Base-by-base conservation (phyloP, 2,797 vertebrate genomes). In the Salarias fasciatus region DNA sequence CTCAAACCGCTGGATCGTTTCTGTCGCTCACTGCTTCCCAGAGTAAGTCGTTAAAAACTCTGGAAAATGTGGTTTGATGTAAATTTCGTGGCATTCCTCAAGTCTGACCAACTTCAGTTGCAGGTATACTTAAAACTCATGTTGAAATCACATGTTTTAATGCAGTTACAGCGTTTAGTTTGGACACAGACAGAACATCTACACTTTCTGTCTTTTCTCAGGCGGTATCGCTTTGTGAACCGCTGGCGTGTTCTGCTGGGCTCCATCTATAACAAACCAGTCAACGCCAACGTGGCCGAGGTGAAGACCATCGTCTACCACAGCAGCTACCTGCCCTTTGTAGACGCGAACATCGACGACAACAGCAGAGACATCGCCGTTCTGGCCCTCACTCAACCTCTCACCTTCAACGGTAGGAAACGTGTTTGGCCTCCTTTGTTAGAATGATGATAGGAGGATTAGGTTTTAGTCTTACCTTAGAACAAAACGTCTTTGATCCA, bases 301-400 rank as follows among this genome's bases (percentile, higher is more conserved):
- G 94, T 96, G 66, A 94, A 91, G 80, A 94, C 94, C 0, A 93
- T 96, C 0, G 89, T 96, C 49, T 96, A 95, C 83, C 96, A 97
- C 14, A 92, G 93, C 72, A 95, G 93, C 72, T 97, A 96, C 65
- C 90, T 94, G 80, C 96, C 96, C 44, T 96, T 96, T 41, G 90
- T 94, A 3, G 94, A 95, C 11, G 88, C 94, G 8, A 95, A 91
- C 85, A 95, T 94, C 0, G 96, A 96, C 2, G 95, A 96, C 83
- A 96, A 96, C 88, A 95, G 95, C 88, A 94, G 96, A 1, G 96
- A 97, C 47, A 96, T 97, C 0, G 95, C 96, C 0, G 91, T 97
- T 15, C 81, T 97, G 59, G 93, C 92, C 12, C 93, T 97, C 13
- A 83, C 90, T 4, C 89, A 90, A 6, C 91, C 94, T 0, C 84